A percentile compares a stretch with the other conserved stretches of the same genome.
phyloP scores from a whole-genome alignment of 2,113 vertebrate species.

The Brachypteracias leptosomus region DNA sequence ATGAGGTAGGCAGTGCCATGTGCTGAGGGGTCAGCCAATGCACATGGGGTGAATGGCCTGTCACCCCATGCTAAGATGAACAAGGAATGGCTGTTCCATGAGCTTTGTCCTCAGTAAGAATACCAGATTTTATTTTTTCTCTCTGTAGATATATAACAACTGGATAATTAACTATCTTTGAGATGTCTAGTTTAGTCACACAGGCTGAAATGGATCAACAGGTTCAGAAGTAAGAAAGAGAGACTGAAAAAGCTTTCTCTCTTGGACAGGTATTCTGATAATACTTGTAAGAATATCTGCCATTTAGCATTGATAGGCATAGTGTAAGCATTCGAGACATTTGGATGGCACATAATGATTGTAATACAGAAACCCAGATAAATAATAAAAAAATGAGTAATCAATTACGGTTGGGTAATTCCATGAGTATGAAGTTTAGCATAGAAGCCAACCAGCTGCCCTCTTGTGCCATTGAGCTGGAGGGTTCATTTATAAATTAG shows the following conservation, averaged over 20 bases:
- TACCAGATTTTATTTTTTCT: neutral
- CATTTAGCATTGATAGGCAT: neutral
- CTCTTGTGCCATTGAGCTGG: neutral
- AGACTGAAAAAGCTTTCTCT: neutral
- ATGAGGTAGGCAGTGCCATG: fast-evolving
- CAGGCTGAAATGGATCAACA: neutral
- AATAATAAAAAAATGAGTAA: neutral
- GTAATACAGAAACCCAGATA: neutral
- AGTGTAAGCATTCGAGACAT: neutral
- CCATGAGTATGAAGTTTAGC: neutral
- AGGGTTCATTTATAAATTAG: neutral
- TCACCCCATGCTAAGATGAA: no score
- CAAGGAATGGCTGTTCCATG: fast-evolving
- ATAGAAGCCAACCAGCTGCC: neutral
- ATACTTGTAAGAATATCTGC: neutral
- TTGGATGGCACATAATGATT: neutral
- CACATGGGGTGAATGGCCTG: fast-evolving
- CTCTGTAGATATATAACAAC: neutral
- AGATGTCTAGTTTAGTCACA: neutral
- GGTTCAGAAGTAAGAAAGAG: neutral
- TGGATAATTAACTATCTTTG: neutral
- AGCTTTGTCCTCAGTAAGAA: neutral
- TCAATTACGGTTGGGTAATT: neutral
- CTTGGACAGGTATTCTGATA: neutral
- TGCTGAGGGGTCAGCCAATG: neutral